Evolutionary conservation across 2,113 vertebrate species (phyloP), one percentile per base, ranked within the genome.

Genomic region (Sporophila hypoxantha): DNA sequence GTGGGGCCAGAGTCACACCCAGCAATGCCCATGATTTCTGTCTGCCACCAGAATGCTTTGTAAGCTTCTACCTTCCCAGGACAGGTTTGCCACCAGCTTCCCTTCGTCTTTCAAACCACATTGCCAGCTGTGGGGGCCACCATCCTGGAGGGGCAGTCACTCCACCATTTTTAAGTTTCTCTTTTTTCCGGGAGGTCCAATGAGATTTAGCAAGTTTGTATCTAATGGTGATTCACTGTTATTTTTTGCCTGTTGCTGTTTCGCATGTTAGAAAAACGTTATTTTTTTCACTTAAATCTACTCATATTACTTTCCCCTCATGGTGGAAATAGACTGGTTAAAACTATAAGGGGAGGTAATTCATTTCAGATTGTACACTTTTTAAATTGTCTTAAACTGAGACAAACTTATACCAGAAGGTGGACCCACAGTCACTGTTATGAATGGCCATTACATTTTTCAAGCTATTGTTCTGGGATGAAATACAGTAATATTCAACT

Each of bases 1-100:
- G 2, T 0, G 1, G 17, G 22, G 11, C 14, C n/a, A 26, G 10
- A 30, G 17, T 14, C 14, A 36, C 46, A 34, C 14, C 8, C 14
- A 14, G n/a, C 22, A 7, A 22, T 4, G 22, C 17, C 21, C 1
- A 0, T 2, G 18, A 53, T 22, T 62, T 17, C 27, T 8, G 3
- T 36, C 56, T 36, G 37, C 56, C 37, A 3, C 18, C 27, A 37
- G 14, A 27, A 18, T 37, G 47, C 17, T 53, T 27, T 1, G 0
- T 46, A 26, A 21, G 14, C n/a, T 53, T 37, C 47, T 27, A 14
- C 27, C 16, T 9, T 53, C 17, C 11, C 27, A 12, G n/a, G 14
- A 53, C 11, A 6, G 5, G 8, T 37, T 82, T 37, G 19, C 13
- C 37, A 22, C 47, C 22, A 27, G 21, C 36, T 64, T 19, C 23